These are phyloP conservation scores for Myathropa florea DNA, from an alignment of 2,888 invertebrate genomes.

Conservation along the genomic window DNA sequence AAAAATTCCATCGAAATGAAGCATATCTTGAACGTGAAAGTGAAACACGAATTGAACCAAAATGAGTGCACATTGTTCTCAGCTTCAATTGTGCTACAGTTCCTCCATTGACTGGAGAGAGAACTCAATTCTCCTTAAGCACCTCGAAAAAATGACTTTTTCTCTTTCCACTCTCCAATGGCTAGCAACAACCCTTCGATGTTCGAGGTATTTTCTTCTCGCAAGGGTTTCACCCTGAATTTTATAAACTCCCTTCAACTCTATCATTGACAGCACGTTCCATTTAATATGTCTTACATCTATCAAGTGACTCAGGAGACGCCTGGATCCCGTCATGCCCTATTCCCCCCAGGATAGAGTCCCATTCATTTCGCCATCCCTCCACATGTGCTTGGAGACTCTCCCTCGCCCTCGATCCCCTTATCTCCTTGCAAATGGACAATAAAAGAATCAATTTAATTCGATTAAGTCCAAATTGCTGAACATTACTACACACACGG, in stretches of 20 bases:
- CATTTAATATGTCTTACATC: neutral
- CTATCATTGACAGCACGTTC: neutral
- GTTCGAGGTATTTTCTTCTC: neutral
- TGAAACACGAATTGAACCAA: too few species aligned
- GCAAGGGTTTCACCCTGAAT: neutral
- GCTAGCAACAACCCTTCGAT: neutral
- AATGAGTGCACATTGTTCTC: too few species aligned
- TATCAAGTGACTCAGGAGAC: neutral
- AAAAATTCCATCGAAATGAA: too few species aligned
- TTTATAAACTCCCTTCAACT: neutral
- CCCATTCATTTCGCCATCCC: neutral
- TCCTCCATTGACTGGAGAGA: neutral
- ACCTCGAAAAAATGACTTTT: neutral
- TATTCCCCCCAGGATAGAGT: neutral
- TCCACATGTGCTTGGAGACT: neutral
- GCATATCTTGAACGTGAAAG: too few species aligned
- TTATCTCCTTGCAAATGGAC: constrained; percentile 43
- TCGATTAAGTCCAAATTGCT: constrained; percentile 68
- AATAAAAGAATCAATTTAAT: constrained; percentile 71
- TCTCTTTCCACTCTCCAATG: neutral
- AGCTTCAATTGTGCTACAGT: too few species aligned
- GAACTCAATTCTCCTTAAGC: neutral
- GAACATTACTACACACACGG: constrained; percentile 48
- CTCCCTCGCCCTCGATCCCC: neutral
- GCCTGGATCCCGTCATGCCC: neutral